phyloP scores from a whole-genome alignment of 2,888 invertebrate species.

The Mesochorus sp. region DNA sequence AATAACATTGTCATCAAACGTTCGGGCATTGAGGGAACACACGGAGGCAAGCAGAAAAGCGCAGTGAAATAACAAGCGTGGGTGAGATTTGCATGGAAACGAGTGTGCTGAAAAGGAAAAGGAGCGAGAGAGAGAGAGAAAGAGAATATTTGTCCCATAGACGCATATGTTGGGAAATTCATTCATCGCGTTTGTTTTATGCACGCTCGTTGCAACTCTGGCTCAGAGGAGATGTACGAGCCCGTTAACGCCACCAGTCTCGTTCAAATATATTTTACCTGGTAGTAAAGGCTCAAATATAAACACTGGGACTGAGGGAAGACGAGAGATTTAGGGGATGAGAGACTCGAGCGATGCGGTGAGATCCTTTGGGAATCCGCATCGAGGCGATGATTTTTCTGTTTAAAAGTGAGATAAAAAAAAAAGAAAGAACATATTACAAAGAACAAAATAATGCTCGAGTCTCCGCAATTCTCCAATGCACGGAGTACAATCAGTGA shows the following conservation, averaged over 20 bases:
- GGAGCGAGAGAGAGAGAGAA: slow-evolving; percentile 25
- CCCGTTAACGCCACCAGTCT: slow-evolving; percentile 4
- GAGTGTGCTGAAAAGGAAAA: slow-evolving; percentile 30
- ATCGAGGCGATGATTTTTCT: slow-evolving; percentile 37
- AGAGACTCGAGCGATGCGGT: slow-evolving; percentile 4
- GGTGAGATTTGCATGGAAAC: slow-evolving; percentile 57
- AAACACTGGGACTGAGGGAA: slow-evolving; percentile 1
- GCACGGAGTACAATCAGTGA: too few relatives aligned
- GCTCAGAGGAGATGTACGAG: neutral
- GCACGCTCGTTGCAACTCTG: slow-evolving; percentile 16
- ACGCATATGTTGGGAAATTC: slow-evolving; percentile 43
- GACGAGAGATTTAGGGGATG: slow-evolving; percentile 10
- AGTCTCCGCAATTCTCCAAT: too few relatives aligned
- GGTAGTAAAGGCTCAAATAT: slow-evolving; percentile 41
- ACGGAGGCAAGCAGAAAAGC: neutral
- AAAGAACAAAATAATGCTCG: neutral
- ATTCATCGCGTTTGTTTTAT: slow-evolving; percentile 52
- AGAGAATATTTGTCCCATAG: slow-evolving; percentile 37
- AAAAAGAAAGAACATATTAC: neutral
- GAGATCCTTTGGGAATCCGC: slow-evolving; percentile 40
- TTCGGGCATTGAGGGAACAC: slow-evolving; percentile 26
- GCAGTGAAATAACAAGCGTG: slow-evolving; percentile 21
- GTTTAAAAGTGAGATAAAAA: slow-evolving; percentile 12
- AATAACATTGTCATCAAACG: slow-evolving; percentile 45
- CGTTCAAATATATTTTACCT: slow-evolving; percentile 18